Evolutionary conservation across 2,888 invertebrate species (phyloP), one percentile per base, ranked within the genome.

Genomic region (Synergus japonicus): DNA sequence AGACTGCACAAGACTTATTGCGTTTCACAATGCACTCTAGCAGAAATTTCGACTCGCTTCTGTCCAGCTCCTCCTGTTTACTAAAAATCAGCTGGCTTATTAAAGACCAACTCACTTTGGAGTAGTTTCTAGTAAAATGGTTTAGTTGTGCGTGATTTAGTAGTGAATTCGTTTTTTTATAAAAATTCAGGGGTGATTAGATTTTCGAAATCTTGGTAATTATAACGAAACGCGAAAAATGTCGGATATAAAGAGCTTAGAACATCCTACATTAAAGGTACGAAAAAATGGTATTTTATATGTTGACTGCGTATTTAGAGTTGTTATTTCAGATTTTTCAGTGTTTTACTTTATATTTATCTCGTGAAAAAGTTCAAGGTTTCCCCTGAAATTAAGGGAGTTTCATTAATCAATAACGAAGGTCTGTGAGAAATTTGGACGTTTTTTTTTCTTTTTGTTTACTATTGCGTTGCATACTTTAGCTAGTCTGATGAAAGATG

Each of bases 251-350:
- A 98, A 97, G 93, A 97, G 97, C 85, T 93, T 99, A 91, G 99
- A 99, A 93, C 98, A 99, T 93, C 97, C 98, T 77, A 98, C 98
- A 43, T 94, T 99, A 85, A 98, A 98, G 95, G 97, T 97, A 93
- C 87, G 80, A 64, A 15, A 64, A 79, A 49, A 41, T 64, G 0
- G 8, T 79, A 37, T 58, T 73, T 76, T 64, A 37, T 9, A 22
- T 3, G 10, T 49, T n/a, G 5, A 29, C n/a, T 41, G 2, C 37
- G 12, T 44, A 73, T 78, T 44, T 22, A 10, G 37, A 22, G 0
- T 44, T 58, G 13, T 29, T 9, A 12, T 60, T 15, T 69, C 10
- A 15, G 13, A 44, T 37, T 4, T 44, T 46, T 37, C 13, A 29
- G 43, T 13, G 37, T 49, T 43, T 37, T 43, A 0, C 18, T 37